Base-by-base conservation (phyloP, 2,113 vertebrate genomes). In the Gasterosteus nipponicus region DNA sequence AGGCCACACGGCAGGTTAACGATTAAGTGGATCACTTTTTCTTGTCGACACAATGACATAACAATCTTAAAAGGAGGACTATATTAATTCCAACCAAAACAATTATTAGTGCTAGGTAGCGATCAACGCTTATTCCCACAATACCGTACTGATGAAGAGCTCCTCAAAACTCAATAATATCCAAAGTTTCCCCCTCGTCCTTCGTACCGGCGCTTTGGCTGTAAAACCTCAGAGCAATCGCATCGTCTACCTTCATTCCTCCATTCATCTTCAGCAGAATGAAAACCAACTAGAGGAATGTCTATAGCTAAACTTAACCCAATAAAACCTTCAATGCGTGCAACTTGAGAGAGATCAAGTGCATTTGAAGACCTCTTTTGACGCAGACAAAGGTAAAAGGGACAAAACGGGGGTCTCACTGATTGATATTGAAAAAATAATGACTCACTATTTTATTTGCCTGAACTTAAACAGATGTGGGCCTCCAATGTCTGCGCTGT, bases 181-280 rank as follows among this genome's bases (percentile, higher is more conserved):
- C 82, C 82, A 75, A 82, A 82, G 80, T 69, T 67, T 54, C 69
- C 74, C 70, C 64, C 65, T 75, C 5, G 39, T 72, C 73, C 63
- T 68, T 41, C 66, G 31, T 35, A n/a, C 68, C 2, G 69, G 70
- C 22, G 69, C 74, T 62, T 74, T 63, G 75, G 79, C 78, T 85
- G 56, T 70, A 82, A 26, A 74, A 90, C 84, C 85, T 91, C 87
- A 90, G 89, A 90, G 81, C 65, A 16, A 35, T 14, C 46, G 69
- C 72, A 82, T 82, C 86, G 83, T 78, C 70, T n/a, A 46, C 11
- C 41, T 54, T 72, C 83, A 69, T 75, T 87, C 22, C 1, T 26
- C 22, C 22, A 26, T 33, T 35, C 0, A 0, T 38, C 0, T 60
- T 4, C 12, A 31, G 6, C 14, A 18, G 12, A 4, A 38, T 10